phyloP scores from a whole-genome alignment of 2,888 invertebrate genomes.

The Pilophorus perplexus region DNA sequence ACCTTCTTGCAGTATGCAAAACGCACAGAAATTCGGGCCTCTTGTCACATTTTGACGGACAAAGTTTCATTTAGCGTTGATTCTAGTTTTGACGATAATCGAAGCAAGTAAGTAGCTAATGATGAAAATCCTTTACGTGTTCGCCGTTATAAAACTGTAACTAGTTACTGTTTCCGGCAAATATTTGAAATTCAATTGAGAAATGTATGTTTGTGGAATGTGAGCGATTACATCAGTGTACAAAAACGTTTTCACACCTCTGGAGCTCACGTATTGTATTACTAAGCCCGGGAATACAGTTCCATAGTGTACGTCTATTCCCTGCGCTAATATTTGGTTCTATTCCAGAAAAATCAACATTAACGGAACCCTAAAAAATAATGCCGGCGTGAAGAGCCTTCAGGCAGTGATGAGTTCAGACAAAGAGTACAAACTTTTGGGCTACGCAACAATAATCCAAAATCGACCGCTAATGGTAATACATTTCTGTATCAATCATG shows the following conservation, averaged over 20 bases:
- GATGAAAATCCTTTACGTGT: too few relatives aligned
- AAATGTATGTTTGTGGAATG: too few relatives aligned
- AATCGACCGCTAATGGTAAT: conserved; percentile 43
- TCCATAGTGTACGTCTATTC: too few relatives aligned
- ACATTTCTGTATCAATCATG: neutral
- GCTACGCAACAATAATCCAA: conserved; percentile 39
- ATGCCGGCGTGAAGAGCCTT: conserved; percentile 38
- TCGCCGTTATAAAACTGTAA: too few relatives aligned
- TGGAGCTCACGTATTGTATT: too few relatives aligned
- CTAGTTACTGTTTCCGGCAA: too few relatives aligned
- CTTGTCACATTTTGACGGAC: conserved; percentile 45
- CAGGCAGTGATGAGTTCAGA: conserved; percentile 45
- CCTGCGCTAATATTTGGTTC: neutral
- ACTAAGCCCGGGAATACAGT: too few relatives aligned
- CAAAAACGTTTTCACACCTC: too few relatives aligned
- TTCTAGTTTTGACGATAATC: conserved; percentile 47
- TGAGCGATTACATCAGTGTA: too few relatives aligned
- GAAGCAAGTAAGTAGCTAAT: conserved; percentile 44
- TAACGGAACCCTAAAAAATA: conserved; percentile 43
- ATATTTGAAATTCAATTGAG: too few relatives aligned
- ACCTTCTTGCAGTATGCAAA: conserved; percentile 47
- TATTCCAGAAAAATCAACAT: conserved; percentile 45
- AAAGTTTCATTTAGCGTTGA: conserved; percentile 47
- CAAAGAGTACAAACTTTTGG: conserved; percentile 42
- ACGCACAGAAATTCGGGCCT: conserved; percentile 48